These are phyloP conservation scores for Montipora efflorescens DNA, from an alignment of 64 coral and sea anemone species.

Conservation along the genomic window DNA sequence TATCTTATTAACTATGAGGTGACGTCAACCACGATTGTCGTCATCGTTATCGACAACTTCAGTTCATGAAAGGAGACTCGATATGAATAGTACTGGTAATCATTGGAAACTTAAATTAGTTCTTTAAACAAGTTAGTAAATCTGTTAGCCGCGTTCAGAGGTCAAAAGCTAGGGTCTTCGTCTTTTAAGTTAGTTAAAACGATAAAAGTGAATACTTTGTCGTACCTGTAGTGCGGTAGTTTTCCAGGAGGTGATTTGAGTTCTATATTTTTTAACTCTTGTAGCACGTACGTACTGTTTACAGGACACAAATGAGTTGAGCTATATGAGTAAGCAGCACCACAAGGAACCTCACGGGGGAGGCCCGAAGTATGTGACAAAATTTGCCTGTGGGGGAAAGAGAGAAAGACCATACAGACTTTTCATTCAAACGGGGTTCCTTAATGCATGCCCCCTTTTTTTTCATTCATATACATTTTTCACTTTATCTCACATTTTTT, in stretches of 20 bases:
- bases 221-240: constrained; percentile 89
- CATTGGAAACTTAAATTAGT: too few species aligned
- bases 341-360: constrained; percentile 96
- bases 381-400: constrained; percentile 63
- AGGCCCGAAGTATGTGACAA: constrained; percentile 94
- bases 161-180: not conserved
- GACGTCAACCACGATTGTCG: too few species aligned
- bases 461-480: too few species aligned
- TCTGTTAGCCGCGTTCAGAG: not conserved
- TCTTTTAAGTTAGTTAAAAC: too few species aligned
- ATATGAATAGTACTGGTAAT: too few species aligned
- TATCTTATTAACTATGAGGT: too few species aligned
- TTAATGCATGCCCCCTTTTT: too few species aligned
- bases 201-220: not conserved
- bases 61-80: too few species aligned
- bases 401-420: not conserved
- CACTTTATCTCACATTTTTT: too few species aligned
- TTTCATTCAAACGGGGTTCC: too few species aligned
- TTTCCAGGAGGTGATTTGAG: constrained; percentile 91
- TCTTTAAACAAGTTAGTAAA: not conserved
- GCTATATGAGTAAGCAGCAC: constrained; percentile 78
- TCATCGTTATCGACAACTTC: too few species aligned
- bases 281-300: constrained; percentile 88
- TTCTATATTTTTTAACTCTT: constrained; percentile 68
- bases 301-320: constrained; percentile 84